These are phyloP conservation scores for Temnothorax unifasciatus DNA, from an alignment of 2,888 invertebrate species.

Conservation along the genomic window DNA sequence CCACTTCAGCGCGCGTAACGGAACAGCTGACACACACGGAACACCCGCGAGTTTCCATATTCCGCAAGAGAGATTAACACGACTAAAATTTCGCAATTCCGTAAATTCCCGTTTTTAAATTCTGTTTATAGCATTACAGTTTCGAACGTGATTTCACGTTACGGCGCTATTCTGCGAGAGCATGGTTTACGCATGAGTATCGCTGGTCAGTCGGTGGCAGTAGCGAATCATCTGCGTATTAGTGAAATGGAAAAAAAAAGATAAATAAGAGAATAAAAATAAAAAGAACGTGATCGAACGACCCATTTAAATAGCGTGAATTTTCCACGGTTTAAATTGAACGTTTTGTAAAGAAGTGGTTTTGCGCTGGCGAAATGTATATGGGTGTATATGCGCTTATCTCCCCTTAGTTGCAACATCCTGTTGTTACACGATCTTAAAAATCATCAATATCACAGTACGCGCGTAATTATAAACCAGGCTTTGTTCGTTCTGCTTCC, in stretches of 20 bases:
- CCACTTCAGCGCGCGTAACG: constrained; percentile 20
- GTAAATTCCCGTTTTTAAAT: constrained; percentile 20
- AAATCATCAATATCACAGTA: constrained; percentile 42
- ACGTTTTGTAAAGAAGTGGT: background rate
- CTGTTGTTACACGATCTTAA: constrained; percentile 35
- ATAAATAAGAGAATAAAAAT: background rate
- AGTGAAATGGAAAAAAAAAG: background rate
- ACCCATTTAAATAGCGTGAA: background rate
- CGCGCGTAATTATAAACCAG: constrained; percentile 21
- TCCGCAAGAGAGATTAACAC: constrained; percentile 28
- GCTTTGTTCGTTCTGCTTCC: constrained; percentile 16
- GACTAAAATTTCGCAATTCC: constrained; percentile 30
- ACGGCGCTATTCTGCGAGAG: background rate
- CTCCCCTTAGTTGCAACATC: constrained; percentile 33
- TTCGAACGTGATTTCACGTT: constrained; percentile 7
- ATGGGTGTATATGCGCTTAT: background rate
- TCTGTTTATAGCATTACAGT: constrained; percentile 32
- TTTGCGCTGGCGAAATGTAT: background rate
- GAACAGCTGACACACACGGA: constrained; percentile 43
- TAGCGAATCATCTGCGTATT: background rate
- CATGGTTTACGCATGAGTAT: background rate
- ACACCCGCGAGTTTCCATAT: background rate
- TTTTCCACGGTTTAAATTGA: background rate
- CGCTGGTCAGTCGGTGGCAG: background rate
- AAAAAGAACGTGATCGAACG: background rate